phyloP scores from a whole-genome alignment of 2,797 vertebrate genomes.

The Enteromius trimaculatus region DNA sequence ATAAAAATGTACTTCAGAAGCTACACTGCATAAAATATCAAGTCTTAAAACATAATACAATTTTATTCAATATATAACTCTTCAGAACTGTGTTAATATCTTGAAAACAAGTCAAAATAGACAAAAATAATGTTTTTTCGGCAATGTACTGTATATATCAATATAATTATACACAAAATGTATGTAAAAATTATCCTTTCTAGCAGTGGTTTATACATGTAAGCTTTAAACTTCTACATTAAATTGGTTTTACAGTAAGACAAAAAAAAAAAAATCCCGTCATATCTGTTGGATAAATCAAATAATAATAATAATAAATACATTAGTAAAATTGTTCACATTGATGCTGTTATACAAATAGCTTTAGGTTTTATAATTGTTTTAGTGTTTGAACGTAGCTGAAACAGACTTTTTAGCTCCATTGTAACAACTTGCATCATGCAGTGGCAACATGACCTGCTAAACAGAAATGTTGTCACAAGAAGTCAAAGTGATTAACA shows the following conservation, averaged over 20 bases:
- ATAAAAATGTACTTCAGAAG: neutral
- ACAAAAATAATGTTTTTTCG: neutral
- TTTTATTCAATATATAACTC: neutral
- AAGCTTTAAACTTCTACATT: neutral
- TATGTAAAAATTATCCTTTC: neutral
- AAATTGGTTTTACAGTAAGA: neutral
- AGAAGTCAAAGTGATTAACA: neutral
- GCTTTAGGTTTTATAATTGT: neutral
- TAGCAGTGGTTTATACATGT: neutral
- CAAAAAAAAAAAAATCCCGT: neutral
- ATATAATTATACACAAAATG: neutral
- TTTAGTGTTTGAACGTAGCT: neutral
- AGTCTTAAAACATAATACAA: neutral
- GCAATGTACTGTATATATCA: no score
- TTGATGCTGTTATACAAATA: neutral
- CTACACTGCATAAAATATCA: neutral
- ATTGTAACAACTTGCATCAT: no score
- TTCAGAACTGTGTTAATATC: neutral
- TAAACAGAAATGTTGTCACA: neutral
- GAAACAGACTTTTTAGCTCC: neutral
- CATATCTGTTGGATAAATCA: neutral
- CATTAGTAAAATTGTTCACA: neutral
- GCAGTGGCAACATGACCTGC: neutral
- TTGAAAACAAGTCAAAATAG: neutral
- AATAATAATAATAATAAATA: neutral